Evolutionary conservation across 2,113 vertebrate genomes (phyloP).

Genomic region (Rhinolophus ferrumequinum): DNA sequence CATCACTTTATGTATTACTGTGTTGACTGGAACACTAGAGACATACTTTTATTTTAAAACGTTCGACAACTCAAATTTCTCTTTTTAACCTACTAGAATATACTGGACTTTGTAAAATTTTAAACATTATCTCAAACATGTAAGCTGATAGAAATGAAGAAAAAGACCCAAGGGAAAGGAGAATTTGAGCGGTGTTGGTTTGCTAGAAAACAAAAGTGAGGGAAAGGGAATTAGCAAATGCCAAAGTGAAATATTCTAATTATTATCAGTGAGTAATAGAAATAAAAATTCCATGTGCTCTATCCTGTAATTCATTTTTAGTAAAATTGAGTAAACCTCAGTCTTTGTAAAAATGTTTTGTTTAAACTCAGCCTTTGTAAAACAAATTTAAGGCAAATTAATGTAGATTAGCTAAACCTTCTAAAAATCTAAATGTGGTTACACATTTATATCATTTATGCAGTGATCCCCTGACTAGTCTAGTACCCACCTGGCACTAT

Average conservation of each 20-base stretch:
- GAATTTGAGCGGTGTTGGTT: not conserved
- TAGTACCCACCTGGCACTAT: no score
- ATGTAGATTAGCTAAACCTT: not conserved
- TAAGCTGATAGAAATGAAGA: conserved; percentile 8
- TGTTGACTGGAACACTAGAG: not conserved
- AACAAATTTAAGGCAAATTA: not conserved
- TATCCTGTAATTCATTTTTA: not conserved
- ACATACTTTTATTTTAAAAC: conserved; percentile 27
- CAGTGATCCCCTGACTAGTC: no score
- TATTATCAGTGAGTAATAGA: not conserved
- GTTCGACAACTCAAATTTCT: not conserved
- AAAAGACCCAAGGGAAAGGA: not conserved
- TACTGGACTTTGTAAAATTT: not conserved
- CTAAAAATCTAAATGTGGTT: not conserved
- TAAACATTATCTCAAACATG: not conserved
- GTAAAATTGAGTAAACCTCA: not conserved
- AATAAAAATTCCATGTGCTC: not conserved
- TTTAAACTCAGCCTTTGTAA: not conserved
- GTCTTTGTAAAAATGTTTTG: not conserved
- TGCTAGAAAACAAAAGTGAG: not conserved
- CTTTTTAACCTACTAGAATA: not conserved
- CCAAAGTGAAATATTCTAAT: not conserved
- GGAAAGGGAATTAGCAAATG: not conserved
- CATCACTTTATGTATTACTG: not conserved
- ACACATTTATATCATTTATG: not conserved